These are phyloP conservation scores for Pelodiscus sinensis DNA, from an alignment of 2,113 vertebrate genomes.

Conservation along the genomic window DNA sequence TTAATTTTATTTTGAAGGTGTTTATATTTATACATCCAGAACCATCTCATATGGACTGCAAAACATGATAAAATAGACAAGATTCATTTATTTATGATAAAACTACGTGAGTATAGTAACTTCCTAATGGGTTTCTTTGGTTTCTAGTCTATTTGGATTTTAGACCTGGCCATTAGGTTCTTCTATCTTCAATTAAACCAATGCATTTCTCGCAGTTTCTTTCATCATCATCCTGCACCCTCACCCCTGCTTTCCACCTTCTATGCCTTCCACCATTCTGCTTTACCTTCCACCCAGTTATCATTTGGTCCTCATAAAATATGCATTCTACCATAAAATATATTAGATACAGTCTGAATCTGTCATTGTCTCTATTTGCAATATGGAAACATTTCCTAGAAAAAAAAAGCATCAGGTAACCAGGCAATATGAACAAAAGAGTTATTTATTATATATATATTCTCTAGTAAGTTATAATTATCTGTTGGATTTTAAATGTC, in stretches of 20 bases:
- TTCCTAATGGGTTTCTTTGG: not conserved
- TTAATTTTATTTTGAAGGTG: constrained; percentile 73
- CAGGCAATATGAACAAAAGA: constrained; percentile 81
- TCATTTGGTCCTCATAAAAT: not conserved
- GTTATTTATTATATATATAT: constrained; percentile 84
- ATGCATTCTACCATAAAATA: constrained; percentile 3
- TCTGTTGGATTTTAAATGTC: constrained; percentile 82
- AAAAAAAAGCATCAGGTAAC: constrained; percentile 78
- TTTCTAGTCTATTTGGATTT: not conserved
- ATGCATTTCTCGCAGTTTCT: not conserved
- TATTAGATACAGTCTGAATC: constrained; percentile 32
- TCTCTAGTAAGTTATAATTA: constrained; percentile 83
- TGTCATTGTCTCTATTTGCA: not conserved
- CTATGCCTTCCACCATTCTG: not conserved
- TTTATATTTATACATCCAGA: constrained; percentile 72
- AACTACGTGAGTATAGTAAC: constrained; percentile 62
- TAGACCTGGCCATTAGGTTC: not conserved
- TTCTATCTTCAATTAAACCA: constrained; percentile 15
- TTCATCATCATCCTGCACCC: no score
- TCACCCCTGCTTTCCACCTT: not conserved
- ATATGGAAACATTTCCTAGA: constrained; percentile 67
- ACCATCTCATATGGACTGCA: constrained; percentile 71
- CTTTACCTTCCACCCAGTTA: not conserved
- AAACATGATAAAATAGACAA: constrained; percentile 73
- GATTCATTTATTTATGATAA: constrained; percentile 61